Evolutionary conservation across 2,113 vertebrate genomes (phyloP), one percentile per base, ranked within the genome.

Genomic region (Raja brachyura): DNA sequence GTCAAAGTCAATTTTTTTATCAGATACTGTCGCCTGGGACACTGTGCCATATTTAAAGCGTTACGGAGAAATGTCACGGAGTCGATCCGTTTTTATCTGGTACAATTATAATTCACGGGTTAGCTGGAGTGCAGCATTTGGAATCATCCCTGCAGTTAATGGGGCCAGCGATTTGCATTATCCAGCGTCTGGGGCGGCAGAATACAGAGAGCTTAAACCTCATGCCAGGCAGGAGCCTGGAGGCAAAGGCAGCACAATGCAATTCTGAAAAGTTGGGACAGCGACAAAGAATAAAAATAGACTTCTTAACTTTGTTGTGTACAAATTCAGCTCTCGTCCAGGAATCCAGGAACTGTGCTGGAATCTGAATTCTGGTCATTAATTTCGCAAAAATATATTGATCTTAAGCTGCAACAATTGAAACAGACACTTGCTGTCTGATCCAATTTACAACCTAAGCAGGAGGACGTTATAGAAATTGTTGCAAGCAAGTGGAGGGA

Each of bases 281-380:
- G 4, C 61, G 83, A 5, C 59, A 31, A 63, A 31, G 59, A 7
- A 28, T 63, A 63, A 86, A 86, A 63, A 86, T 63, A 86, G 83
- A 63, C 39, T 31, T 31, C 61, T 63, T 18, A 86, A 31, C 83
- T 86, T 61, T 86, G 83, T 86, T 86, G 59, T 86, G 83, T 31
- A n/a, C 39, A 86, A n/a, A 86, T 31, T 61, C 83, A 31, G 28
- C 14, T 86, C 28, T 0, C 10, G 59, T 86, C 59, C n/a, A 63
- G 59, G 59, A 56, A 63, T 86, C 61, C 61, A 28, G 61, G 83
- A 63, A 86, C 16, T 86, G 59, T 86, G 25, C 59, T 86, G 83
- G 33, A 31, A 86, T 86, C 83, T 16, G 59, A 86, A 61, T 86
- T 63, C 83, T 86, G 83, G 56, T 8, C 83, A n/a, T 86, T 86